Base-by-base conservation (phyloP, 1,140 invertebrate species). In the Papilio xuthus region DNA sequence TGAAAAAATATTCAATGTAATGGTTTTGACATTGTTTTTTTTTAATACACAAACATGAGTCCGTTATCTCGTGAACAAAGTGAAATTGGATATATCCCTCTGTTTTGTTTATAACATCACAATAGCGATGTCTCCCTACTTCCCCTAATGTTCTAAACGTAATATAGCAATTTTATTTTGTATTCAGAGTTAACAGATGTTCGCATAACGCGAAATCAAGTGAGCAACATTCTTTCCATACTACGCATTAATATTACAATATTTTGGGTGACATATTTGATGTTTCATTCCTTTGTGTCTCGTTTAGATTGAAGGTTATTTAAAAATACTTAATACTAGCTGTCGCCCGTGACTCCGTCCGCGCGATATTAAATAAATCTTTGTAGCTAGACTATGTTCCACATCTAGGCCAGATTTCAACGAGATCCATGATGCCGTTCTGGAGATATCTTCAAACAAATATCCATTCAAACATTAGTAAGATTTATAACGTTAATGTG, bases 161-260 rank as follows among this genome's bases (percentile, higher is more conserved):
- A 67, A 67, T 67, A 67, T 67, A 28, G 60, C 60, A 67, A 67
- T 28, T 67, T 67, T 67, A 67, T 67, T 67, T 67, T 67, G 60
- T 67, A 67, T 67, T 67, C 26, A 67, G 60, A 67, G 60, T 67
- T 67, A 28, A 28, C 60, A 67, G 60, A 67, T 67, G 60, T 67
- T 67, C 60, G 60, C 26, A 28, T 67, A 67, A 67, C 60, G 60
- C 26, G 26, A 67, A 28, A 67, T 67, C 60, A 67, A 67, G 60
- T 67, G 60, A 67, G 60, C 60, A 32, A 67, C 60, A 67, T 67
- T 67, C 60, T 67, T 67, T 28, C 26, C 26, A 67, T 15, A 67
- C 60, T 67, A 67, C 13, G 26, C 60, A 67, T 67, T 28, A 67
- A 67, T 67, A 67, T 67, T 28, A 13, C 60, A 32, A 28, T 32